Evolutionary conservation across 2,113 vertebrate genomes (phyloP), one percentile per base, ranked within the genome.

Genomic region (Nerophis lumbriciformis): DNA sequence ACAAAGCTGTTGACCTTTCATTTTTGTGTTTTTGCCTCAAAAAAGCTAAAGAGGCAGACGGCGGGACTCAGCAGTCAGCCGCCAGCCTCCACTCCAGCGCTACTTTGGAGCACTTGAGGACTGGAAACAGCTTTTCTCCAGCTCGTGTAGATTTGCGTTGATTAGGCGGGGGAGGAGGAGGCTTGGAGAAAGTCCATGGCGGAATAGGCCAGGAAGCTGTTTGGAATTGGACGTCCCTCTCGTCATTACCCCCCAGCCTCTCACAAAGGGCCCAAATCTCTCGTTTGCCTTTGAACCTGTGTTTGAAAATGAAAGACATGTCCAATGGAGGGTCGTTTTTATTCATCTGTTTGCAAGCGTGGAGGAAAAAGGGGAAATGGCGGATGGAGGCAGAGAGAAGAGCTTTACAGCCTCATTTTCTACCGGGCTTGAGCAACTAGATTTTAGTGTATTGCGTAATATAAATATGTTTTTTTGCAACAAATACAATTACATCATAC

Each of bases 221-320:
- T 86, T 87, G 81, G 83, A 83, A 82, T 82, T 85, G 83, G 74
- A 84, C 76, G 81, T 81, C 85, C 80, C 78, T 84, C 80, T 79
- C 76, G 78, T 85, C 85, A 85, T 87, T 90, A 87, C 73, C 74
- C 77, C 81, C 79, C 73, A 82, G 77, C 72, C 80, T 67, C 69
- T 72, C 71, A 88, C 82, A 81, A 79, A 83, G 75, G 69, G 62
- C 73, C 77, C 75, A 85, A 85, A 83, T 79, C 85, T 87, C 83
- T 78, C 73, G 65, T 78, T 19, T 71, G 79, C 81, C 86, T 87
- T 88, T 88, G 82, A 89, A 89, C 74, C 81, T 82, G 69, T 84
- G 81, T 83, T 83, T 79, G 61, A 71, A 81, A 87, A 87, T 86
- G 88, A 90, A 91, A 90, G 87, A 85, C 89, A 81, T 81, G 76